Percentiles rank a stretch among this genome's conserved stretches.
phyloP scores from a whole-genome alignment of 2,113 vertebrate species.

The Psittacus erithacus region DNA sequence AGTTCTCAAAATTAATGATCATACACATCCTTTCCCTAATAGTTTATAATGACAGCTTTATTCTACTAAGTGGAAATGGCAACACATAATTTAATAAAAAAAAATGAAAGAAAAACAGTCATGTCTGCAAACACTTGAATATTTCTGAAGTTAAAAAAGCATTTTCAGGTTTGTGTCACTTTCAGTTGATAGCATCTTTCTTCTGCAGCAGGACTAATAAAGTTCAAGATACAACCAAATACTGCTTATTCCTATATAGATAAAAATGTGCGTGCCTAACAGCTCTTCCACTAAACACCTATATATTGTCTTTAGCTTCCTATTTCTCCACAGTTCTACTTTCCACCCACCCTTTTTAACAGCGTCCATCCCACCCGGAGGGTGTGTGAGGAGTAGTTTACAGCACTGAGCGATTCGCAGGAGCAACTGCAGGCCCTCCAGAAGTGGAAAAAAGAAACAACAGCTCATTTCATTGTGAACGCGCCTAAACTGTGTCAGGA shows the following conservation, averaged over 20 bases:
- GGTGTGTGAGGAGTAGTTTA: background rate
- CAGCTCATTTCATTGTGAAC: background rate
- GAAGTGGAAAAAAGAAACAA: background rate
- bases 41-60: background rate
- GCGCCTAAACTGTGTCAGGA: background rate
- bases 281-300: background rate
- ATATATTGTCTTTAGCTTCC: background rate
- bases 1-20: background rate
- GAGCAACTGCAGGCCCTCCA: background rate
- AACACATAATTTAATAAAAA: background rate
- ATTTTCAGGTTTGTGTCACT: background rate
- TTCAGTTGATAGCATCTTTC: background rate
- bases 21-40: background rate
- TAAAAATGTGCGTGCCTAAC: background rate
- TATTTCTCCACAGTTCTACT: background rate
- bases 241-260: background rate
- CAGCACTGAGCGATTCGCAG: background rate
- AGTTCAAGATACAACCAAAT: background rate
- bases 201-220: background rate
- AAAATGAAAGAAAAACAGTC: background rate
- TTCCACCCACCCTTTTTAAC: background rate
- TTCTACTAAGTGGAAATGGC: background rate
- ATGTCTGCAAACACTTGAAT: background rate
- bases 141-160: background rate
- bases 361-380: background rate